Base-by-base conservation (phyloP, 2,797 vertebrate genomes). In the Garrulus glandarius region DNA sequence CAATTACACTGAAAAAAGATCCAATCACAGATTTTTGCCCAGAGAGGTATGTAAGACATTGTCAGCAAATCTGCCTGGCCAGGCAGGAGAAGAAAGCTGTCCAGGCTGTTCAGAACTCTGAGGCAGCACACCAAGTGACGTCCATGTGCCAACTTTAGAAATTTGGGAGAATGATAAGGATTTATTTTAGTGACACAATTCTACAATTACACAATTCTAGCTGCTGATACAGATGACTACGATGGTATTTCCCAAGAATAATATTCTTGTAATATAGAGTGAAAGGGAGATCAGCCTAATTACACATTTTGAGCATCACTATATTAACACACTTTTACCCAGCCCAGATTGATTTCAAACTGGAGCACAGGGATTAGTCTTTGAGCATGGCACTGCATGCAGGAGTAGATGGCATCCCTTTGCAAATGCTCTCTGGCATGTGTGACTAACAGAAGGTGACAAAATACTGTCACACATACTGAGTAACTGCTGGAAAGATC, bases 301-400 rank as follows among this genome's bases (percentile, higher is more conserved):
- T 1, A 0, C 52, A 46, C 9, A 19, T 32, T 83, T 63, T 56
- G 44, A 87, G 50, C 32, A 37, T 60, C 2, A 1, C 12, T 30
- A 0, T 11, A 24, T 34, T 39, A 78, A 84, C 1, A 2, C 2
- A 9, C 5, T 68, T 92, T 23, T 24, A 56, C 32, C 63, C 29
- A 47, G n/a, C 16, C 6, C 32, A 34, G 60, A 76, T 70, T 50
- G 8, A 37, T 53, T 91, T 67, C 53, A 53, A 55, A 46, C 23
- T 34, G 16, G 29, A 64, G 50, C 5, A 2, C 23, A 64, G 34
- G 18, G 32, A 68, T 49, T 23, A 6, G 44, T 41, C 39, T 65
- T n/a, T 15, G 21, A 69, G 37, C 41, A 5, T 1, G 3, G 32
- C 0, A 0, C 44, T 47, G 30, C 44, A 39, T 0, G 1, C 27